These are phyloP conservation scores for Cynopterus sphinx DNA, from an alignment of 2,797 vertebrate genomes.

Conservation along the genomic window DNA sequence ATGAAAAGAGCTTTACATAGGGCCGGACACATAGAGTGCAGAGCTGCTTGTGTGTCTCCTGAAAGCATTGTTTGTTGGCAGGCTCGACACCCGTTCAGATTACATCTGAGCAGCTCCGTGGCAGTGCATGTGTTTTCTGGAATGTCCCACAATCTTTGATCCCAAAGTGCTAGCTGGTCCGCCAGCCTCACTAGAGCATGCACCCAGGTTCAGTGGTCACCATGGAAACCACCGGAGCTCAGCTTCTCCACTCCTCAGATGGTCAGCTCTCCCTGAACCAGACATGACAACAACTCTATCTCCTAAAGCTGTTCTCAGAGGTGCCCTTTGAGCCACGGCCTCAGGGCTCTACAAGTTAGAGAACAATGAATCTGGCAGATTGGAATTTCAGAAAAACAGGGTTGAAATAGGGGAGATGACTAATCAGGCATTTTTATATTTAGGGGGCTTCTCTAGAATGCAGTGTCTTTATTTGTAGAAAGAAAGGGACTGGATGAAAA, in stretches of 20 bases:
- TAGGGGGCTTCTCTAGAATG: neutral
- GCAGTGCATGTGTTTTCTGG: neutral
- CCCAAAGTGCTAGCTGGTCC: neutral
- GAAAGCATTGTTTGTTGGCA: neutral
- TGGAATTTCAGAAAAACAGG: neutral
- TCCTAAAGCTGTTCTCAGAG: neutral
- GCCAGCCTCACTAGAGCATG: neutral
- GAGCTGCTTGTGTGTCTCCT: neutral
- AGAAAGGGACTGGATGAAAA: neutral
- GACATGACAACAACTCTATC: neutral
- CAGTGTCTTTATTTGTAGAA: constrained; percentile 34
- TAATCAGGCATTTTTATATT: neutral
- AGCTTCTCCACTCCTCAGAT: constrained; percentile 25
- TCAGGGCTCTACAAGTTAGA: neutral
- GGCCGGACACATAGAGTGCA: neutral
- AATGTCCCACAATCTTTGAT: constrained; percentile 28
- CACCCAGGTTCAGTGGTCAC: constrained; percentile 2
- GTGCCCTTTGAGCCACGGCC: neutral
- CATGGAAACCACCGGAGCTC: constrained; percentile 52
- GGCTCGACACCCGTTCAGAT: neutral
- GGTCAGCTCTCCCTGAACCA: neutral
- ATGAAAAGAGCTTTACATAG: neutral
- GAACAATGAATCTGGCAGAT: neutral
- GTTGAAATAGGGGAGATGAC: neutral
- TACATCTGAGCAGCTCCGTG: neutral